Evolutionary conservation across 1,140 invertebrate species (phyloP), one percentile per base, ranked within the genome.

Genomic region (Bombyx mandarina): DNA sequence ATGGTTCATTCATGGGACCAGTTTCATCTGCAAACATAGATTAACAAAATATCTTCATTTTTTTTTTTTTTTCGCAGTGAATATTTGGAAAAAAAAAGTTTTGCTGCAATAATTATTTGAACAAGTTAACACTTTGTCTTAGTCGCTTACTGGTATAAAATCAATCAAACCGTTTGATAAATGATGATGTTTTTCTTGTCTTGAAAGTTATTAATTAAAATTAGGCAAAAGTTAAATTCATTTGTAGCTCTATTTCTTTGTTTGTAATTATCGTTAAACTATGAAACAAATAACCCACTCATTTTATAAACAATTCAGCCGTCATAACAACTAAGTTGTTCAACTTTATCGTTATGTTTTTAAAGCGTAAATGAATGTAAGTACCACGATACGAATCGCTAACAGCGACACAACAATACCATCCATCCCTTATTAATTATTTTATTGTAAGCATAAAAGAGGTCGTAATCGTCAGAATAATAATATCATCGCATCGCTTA

Each of bases 341-440:
- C 76, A 85, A 75, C 68, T 69, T 71, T 61, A 75, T 73, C 67
- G 68, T 73, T 72, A 74, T 67, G 66, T 75, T 71, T 71, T 68
- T 61, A 75, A 69, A 78, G 67, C 66, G 67, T 78, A 74, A 81
- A 79, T 69, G 73, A 18, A 68, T 79, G 67, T 79, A 82, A 83
- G 75, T 71, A 67, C 69, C 54, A 62, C 61, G 81, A 87, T 87
- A 85, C 76, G 75, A 69, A 87, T 85, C 84, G 69, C 74, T 65
- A 78, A 73, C 72, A 74, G 75, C 72, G 65, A 65, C 58, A 52
- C 72, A 70, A 84, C 79, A 82, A 85, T 83, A 77, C 77, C 75
- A 77, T 80, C 79, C 81, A 84, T 87, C 84, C 84, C 82, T 87
- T 87, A 87, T 87, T 87, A 87, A 87, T 87, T 87, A 86, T 87